Evolutionary conservation across 64 coral and sea anemone species (phyloP).

Genomic region (Porites australiensis): DNA sequence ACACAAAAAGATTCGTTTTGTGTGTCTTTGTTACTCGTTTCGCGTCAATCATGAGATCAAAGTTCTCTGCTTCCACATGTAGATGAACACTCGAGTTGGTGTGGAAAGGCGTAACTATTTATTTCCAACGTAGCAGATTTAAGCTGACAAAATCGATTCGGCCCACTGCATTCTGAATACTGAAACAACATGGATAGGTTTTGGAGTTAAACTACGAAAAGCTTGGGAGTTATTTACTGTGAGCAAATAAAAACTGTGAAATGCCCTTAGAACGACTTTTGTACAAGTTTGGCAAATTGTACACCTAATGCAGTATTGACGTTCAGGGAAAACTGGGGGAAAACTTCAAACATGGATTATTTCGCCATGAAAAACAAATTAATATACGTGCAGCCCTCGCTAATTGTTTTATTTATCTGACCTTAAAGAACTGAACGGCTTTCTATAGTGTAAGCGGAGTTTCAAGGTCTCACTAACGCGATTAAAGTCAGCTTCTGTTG

Average conservation of each 20-base stretch:
- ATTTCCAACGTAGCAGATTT: too few relatives aligned
- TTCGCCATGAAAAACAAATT: constrained; percentile 1
- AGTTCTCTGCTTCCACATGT: too few relatives aligned
- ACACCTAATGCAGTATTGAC: neutral
- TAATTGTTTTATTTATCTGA: constrained; percentile 11
- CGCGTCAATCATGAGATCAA: too few relatives aligned
- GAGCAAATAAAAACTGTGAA: neutral
- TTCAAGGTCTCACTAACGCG: neutral
- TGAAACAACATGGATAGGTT: too few relatives aligned
- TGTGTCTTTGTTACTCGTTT: too few relatives aligned
- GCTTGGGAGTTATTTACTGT: neutral
- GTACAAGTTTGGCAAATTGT: neutral
- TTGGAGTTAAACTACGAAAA: too few relatives aligned
- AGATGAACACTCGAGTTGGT: too few relatives aligned
- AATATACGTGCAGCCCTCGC: neutral
- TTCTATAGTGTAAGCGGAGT: neutral
- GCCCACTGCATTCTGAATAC: too few relatives aligned
- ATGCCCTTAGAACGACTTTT: neutral
- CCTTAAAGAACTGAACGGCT: neutral
- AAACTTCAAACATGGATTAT: neutral
- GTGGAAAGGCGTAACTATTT: too few relatives aligned
- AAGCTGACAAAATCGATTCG: too few relatives aligned
- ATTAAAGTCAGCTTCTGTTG: neutral
- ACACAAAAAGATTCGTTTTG: too few relatives aligned
- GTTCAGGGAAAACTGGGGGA: neutral